Percentiles rank a stretch among this genome's conserved stretches.
Evolutionary conservation across 1,140 invertebrate genomes (phyloP).

Genomic region (Notospermus geniculatus): DNA sequence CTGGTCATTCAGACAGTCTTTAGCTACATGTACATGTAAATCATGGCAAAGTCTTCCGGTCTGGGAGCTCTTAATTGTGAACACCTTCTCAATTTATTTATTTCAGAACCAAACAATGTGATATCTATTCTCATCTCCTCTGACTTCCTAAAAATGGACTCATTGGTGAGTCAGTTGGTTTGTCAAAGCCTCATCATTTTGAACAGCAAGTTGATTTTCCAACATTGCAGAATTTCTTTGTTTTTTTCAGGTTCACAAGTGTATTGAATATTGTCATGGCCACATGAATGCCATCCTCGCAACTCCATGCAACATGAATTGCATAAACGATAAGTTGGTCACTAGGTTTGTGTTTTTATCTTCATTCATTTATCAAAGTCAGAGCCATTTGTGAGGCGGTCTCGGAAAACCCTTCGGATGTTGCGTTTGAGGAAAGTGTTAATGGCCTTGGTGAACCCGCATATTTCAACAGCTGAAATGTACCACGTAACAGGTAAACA

Average conservation of each 20-base stretch:
- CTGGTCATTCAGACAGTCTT: too few relatives aligned
- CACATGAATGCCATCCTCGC: constrained; percentile 49
- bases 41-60: not conserved
- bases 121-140: constrained; percentile 89
- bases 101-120: constrained; percentile 76
- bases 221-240: not conserved
- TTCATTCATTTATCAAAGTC: too few relatives aligned
- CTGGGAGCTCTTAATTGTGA: not conserved
- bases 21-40: not conserved
- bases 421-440: too few relatives aligned
- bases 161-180: constrained; percentile 61
- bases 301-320: constrained; percentile 55
- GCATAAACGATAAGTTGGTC: constrained; percentile 52
- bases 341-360: constrained; percentile 43
- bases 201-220: not conserved
- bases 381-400: too few relatives aligned
- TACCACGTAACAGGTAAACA: too few relatives aligned
- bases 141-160: constrained; percentile 91
- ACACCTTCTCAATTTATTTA: constrained; percentile 13
- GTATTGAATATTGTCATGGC: constrained; percentile 50
- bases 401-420: too few relatives aligned
- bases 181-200: not conserved
- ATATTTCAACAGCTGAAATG: too few relatives aligned
- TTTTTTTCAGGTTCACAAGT: constrained; percentile 44
- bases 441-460: too few relatives aligned